Evolutionary conservation across 2,113 vertebrate species (phyloP), one percentile per base, ranked within the genome.

Genomic region (Notarius quadriscutis): DNA sequence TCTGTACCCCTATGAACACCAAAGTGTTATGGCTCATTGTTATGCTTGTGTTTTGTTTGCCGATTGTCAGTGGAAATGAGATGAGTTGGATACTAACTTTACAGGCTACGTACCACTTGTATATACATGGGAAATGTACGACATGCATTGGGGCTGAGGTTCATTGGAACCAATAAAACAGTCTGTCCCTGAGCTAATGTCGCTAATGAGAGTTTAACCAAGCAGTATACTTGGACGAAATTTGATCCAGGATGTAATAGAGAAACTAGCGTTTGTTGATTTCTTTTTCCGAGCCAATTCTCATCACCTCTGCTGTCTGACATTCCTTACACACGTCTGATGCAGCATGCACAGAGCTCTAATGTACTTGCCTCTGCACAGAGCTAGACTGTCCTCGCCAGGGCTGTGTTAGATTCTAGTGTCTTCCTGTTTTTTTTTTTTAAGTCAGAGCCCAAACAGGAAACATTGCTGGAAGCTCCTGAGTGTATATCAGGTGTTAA

Each of bases 401-500:
- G 75, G 48, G 75, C 86, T 81, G 71, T 88, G 85, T 89, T 89
- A 87, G 87, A 84, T 80, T 57, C 69, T 69, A 4, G 7, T 8
- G 41, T 86, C 85, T 89, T 63, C 77, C 87, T 84, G 87, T 48
- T 81, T 84, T 30, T 84, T 30, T 81, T 89, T 88, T 1, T 41
- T 41, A 41, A 74, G 55, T 88, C 65, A 75, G 71, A 0, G 2
- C 79, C 58, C 83, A 86, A 72, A 88, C 83, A 85, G 85, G 27
- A 88, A 88, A 62, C 74, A 80, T 27, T 50, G 74, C 25, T 81
- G 25, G 75, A 88, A 86, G 86, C 77, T 60, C 51, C 57, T 17
- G 63, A 41, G 65, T 87, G 84, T 90, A 87, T 91, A 74, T 89
- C 86, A 83, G 69, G 71, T 72, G 83, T 90, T 87, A 91, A 81